Conservation (phyloP, 2,113 vertebrate species). For the Callipepla squamata region DNA sequence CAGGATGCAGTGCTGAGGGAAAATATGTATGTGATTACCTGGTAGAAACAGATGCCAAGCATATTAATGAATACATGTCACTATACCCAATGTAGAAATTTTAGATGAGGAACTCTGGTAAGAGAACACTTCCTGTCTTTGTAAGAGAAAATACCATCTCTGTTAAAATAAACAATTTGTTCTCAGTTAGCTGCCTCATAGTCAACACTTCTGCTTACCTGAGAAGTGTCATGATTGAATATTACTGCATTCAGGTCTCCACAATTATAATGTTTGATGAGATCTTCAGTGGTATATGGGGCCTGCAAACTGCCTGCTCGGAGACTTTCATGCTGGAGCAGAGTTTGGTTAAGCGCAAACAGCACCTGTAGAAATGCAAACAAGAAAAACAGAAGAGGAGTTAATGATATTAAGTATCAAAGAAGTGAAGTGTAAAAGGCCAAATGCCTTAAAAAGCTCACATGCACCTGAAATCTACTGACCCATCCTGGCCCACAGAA, state of each 20-base stretch:
- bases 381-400: neutral
- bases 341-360: slow-evolving; percentile 89
- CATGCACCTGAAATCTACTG: neutral
- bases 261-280: slow-evolving; percentile 92
- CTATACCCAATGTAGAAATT: neutral
- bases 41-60: neutral
- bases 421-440: neutral
- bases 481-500: neutral
- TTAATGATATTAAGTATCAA: neutral
- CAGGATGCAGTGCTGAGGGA: neutral
- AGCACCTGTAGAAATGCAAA: slow-evolving; percentile 78
- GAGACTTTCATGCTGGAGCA: slow-evolving; percentile 87
- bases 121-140: neutral
- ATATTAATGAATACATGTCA: neutral
- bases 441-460: neutral
- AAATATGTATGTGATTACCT: neutral
- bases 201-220: slow-evolving; percentile 73
- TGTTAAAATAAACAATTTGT: neutral
- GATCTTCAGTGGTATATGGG: slow-evolving; percentile 87
- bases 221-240: slow-evolving; percentile 90
- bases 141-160: neutral
- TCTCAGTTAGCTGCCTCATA: neutral
- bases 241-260: slow-evolving; percentile 89
- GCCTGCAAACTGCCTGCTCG: slow-evolving; percentile 86
- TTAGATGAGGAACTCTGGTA: neutral